A percentile compares a stretch with the other conserved stretches of the same genome.
Conservation (phyloP, 2,797 vertebrate species). For the Cetoscarus ocellatus region DNA sequence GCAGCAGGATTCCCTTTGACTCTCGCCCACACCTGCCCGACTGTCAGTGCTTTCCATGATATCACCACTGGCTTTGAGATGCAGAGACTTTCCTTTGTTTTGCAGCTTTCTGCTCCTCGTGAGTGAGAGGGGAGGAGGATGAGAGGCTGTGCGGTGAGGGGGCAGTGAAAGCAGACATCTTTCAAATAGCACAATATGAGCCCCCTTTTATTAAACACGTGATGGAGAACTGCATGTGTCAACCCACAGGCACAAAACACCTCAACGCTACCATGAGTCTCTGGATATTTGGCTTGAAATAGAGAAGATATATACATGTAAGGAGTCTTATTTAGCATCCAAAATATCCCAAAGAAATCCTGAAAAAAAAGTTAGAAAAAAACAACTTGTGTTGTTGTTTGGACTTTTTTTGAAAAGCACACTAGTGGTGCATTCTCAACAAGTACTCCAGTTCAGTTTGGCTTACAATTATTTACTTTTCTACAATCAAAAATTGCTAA, state of each 20-base stretch:
- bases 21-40: slow-evolving; percentile 54
- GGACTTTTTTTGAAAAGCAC: too few species aligned
- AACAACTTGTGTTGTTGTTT: too few species aligned
- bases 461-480: too few species aligned
- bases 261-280: neutral
- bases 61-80: slow-evolving; percentile 64
- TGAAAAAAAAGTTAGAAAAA: too few species aligned
- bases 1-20: slow-evolving; percentile 40
- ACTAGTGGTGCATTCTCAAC: too few species aligned
- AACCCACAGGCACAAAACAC: slow-evolving; percentile 12
- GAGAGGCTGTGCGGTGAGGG: slow-evolving; percentile 13
- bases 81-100: slow-evolving; percentile 50
- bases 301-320: too few species aligned
- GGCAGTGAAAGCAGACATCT: slow-evolving; percentile 36
- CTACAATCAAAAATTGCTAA: too few species aligned
- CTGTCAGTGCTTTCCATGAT: slow-evolving; percentile 66
- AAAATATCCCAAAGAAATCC: too few species aligned
- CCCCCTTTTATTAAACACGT: slow-evolving; percentile 20
- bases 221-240: slow-evolving; percentile 15
- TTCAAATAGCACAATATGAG: slow-evolving; percentile 39
- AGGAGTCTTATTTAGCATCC: too few species aligned
- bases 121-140: slow-evolving; percentile 30
- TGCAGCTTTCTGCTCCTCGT: slow-evolving; percentile 29
- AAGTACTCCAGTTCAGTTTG: too few species aligned
- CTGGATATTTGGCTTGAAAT: neutral